phyloP scores from a whole-genome alignment of 64 coral and sea anemone genomes.

The Actinia equina region DNA sequence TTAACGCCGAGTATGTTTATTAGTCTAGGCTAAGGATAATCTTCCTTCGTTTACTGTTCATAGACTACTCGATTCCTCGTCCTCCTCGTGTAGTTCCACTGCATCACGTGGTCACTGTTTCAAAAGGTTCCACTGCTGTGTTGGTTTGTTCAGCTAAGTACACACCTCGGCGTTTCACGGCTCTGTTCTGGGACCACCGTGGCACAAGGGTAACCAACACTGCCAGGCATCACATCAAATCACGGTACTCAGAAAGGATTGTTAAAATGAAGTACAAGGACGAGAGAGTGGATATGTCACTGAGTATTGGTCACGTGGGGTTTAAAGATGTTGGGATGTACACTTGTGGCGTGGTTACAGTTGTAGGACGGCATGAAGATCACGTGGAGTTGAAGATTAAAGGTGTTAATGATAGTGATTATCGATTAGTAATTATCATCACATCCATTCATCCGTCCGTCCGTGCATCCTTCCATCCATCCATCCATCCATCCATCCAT shows the following conservation, averaged over 20 bases:
- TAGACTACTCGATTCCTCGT: background rate
- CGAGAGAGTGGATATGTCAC: background rate
- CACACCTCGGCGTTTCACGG: background rate
- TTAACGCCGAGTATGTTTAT: too few relatives aligned
- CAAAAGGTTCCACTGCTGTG: background rate
- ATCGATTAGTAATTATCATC: background rate
- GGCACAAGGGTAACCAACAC: background rate
- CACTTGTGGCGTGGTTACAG: background rate
- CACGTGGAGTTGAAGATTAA: background rate
- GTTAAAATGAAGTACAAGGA: background rate
- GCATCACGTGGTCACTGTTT: background rate
- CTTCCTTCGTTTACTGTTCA: background rate
- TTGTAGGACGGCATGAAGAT: background rate
- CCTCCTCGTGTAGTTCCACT: background rate
- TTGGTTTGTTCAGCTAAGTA: background rate
- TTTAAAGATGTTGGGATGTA: conserved; percentile 5
- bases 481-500: too few relatives aligned
- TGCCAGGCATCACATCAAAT: background rate
- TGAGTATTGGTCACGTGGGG: background rate
- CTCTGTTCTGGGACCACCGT: background rate
- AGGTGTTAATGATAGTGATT: too few relatives aligned
- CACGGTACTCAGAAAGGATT: background rate
- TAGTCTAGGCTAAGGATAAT: too few relatives aligned
- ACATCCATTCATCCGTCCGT: background rate
- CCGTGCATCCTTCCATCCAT: too few relatives aligned